Conservation (phyloP, 2,888 invertebrate genomes). For the Anodontia alba region DNA sequence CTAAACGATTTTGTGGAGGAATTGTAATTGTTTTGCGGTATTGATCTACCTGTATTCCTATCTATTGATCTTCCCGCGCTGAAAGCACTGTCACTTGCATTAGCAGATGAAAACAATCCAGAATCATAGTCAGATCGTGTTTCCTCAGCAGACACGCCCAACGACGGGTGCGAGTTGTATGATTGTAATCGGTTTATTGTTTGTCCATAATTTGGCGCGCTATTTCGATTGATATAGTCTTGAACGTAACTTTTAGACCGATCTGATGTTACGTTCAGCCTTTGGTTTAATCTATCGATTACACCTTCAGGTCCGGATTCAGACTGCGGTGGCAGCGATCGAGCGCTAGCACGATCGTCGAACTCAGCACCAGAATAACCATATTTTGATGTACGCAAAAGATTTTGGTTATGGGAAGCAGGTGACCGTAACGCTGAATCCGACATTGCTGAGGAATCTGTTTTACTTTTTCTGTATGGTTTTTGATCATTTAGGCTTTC, state of each 20-base stretch:
- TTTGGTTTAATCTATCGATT: background rate
- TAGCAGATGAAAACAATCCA: background rate
- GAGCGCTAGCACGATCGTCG: background rate
- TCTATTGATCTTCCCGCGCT: constrained; percentile 57
- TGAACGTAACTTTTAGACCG: background rate
- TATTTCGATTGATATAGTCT: background rate
- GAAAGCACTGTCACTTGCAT: constrained; percentile 47
- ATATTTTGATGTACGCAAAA: background rate
- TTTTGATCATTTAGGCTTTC: constrained; percentile 14
- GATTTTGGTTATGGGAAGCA: background rate
- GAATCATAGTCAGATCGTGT: background rate
- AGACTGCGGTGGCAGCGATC: background rate
- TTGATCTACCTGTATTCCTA: constrained; percentile 44
- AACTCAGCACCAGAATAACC: background rate
- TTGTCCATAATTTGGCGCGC: background rate
- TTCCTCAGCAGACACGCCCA: background rate
- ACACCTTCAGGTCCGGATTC: background rate
- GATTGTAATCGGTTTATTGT: background rate
- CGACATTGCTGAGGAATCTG: constrained; percentile 44
- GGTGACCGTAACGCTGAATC: constrained; percentile 37
- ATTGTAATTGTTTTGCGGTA: constrained; percentile 21
- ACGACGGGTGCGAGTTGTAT: background rate
- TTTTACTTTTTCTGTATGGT: background rate
- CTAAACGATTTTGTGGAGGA: background rate
- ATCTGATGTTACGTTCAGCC: background rate